Base-by-base conservation (phyloP, 1,140 invertebrate species). In the Orius insidiosus region DNA sequence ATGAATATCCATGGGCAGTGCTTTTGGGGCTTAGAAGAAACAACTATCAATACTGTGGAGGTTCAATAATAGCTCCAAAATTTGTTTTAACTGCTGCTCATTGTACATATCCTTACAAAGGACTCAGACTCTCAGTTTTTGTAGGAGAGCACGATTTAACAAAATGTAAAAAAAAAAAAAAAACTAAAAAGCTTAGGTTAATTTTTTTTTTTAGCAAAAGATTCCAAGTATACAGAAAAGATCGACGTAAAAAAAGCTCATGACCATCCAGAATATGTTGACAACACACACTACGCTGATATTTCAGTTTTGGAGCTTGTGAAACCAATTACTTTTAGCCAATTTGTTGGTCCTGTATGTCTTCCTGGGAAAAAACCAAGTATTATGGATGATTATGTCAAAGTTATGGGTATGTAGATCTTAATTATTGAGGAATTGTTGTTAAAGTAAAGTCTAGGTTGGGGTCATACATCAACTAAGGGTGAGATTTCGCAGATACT, bases 271-370 rank as follows among this genome's bases (percentile, higher is more conserved):
- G 30, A 59, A 2, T 76, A 67, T 54, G 52, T 57, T 18, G 15
- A 38, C 14, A 52, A 48, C 1, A 65, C 61, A 1, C 62, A 65
- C 5, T 58, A 69, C 44, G 67, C 72, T 48, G 75, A 78, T 43
- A 65, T 78, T 10, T 70, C 69, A 0, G 48, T 78, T 61, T 11
- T 67, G 48, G 32, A 57, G 33, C 48, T 69, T 7, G 49, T 56
- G 6, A 46, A 55, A 16, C 39, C 49, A 0, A 51, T 61, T 4
- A 11, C 47, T 7, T 54, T 58, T 40, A 51, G 53, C 13, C 36
- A 52, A n/a, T 47, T 48, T 19, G 54, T 55, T 19, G 31, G 24
- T 1, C 24, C 40, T 30, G 41, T 43, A 3, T 43, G 41, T 15
- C 24, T 46, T 15, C 44, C 44, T n/a, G 31, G 10, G 16, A 9